Conservation (phyloP, 2,113 vertebrate genomes). For the Ochotona princeps region DNA sequence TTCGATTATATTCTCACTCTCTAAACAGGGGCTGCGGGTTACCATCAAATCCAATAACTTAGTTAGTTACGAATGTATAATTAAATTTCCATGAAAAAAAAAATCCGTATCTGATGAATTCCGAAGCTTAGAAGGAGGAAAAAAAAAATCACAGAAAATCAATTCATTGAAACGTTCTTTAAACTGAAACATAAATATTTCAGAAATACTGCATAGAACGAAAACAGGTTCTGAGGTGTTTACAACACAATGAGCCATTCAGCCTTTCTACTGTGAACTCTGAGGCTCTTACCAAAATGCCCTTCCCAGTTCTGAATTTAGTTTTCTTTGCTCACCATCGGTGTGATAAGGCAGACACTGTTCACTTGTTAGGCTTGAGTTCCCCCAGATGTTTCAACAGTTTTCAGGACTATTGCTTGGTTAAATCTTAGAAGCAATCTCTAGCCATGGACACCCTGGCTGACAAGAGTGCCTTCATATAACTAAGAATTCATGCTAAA, state of each 20-base stretch:
- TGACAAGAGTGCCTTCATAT: neutral
- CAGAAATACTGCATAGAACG: neutral
- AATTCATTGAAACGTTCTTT: neutral
- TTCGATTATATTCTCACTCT: neutral
- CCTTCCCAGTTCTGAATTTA: neutral
- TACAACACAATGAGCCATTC: neutral
- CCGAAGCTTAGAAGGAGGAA: neutral
- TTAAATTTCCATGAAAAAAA: neutral
- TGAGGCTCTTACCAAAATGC: neutral
- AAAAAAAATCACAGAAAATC: neutral
- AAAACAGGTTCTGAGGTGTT: neutral
- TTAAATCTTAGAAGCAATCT: neutral
- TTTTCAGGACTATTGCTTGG: no score
- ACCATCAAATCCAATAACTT: neutral
- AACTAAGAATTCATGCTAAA: neutral
- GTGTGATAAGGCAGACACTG: neutral
- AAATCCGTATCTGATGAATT: neutral
- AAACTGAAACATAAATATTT: neutral
- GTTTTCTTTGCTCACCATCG: neutral
- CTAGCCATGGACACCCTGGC: neutral
- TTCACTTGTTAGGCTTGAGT: neutral
- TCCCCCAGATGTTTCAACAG: neutral
- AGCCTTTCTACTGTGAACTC: neutral
- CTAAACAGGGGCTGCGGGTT: neutral
- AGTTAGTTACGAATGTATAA: no score